Conservation (phyloP, 1,140 invertebrate genomes). For the Aphidius gifuensis region DNA sequence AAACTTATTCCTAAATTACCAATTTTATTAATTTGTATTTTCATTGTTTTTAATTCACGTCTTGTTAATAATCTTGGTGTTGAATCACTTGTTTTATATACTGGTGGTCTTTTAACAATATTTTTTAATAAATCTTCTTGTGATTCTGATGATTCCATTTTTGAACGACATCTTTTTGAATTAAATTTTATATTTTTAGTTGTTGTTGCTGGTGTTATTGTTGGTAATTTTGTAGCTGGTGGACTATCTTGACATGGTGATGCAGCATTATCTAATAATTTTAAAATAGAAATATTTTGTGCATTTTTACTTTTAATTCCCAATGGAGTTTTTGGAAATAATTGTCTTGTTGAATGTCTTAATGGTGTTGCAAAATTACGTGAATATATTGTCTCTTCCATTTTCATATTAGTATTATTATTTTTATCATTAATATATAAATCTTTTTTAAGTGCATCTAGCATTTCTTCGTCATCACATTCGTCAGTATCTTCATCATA, state of each 20-base stretch:
- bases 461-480: conserved; percentile 36
- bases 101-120: conserved; percentile 30
- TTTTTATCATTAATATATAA: not conserved
- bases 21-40: conserved; percentile 31
- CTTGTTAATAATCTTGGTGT: conserved; percentile 30
- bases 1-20: conserved; percentile 41
- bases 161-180: conserved; percentile 42
- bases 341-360: conserved; percentile 6
- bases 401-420: not conserved
- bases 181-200: conserved; percentile 21
- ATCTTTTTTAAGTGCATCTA: conserved; percentile 19
- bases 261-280: conserved; percentile 42
- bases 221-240: conserved; percentile 33
- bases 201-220: conserved; percentile 24
- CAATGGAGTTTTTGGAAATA: conserved; percentile 11
- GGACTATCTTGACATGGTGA: conserved; percentile 51
- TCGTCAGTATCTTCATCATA: conserved; percentile 38
- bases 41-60: conserved; percentile 43
- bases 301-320: conserved; percentile 14
- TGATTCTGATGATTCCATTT: conserved; percentile 27
- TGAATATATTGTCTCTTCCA: not conserved
- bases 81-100: conserved; percentile 12
- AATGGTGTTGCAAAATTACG: conserved; percentile 12
- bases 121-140: conserved; percentile 19
- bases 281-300: conserved; percentile 24